Base-by-base conservation (phyloP, 2,797 vertebrate genomes). In the Phoeniculus purpureus region DNA sequence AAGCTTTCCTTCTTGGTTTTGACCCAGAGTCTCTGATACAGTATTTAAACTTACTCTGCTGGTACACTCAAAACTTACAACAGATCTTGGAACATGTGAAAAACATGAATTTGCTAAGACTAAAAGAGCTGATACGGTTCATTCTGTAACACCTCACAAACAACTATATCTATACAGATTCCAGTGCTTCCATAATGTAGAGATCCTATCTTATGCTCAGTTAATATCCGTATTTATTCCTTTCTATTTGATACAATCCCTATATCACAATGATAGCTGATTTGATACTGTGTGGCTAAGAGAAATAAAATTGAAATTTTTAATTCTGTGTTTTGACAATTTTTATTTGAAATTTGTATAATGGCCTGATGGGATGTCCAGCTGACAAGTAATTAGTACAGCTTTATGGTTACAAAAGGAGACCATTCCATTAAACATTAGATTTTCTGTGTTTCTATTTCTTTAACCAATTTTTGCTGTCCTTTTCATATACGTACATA, bases 1-100 rank as follows among this genome's bases (percentile, higher is more conserved):
- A 40, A 66, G 8, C 15, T 32, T 3, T 55, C 15, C 6, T 37
- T 52, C 50, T 70, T 31, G 16, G 61, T 29, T 3, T 55, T 68
- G 47, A 22, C 9, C 3, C 15, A 34, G 6, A 19, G 5, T 3
- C 2, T 58, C 9, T 71, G 27, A 56, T 8, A 15, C 1, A 10
- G 7, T 45, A 25, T 85, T 85, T 56, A 82, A 64, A 1, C 37
- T 82, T 62, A 71, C 5, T 15, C 64, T 73, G 7, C 11, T 76
- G 10, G 23, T 21, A 32, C 7, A 1, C 23, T n/a, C 18, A 79
- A 45, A 66, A 45, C 3, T 50, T 64, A 11, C 0, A 29, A 61
- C 19, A 20, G 2, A 27, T 34, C 9, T 61, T 75, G 9, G 25
- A 7, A 47, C 47, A 15, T 78, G 6, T 37, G 31, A 66, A 86